Evolutionary conservation across 2,113 vertebrate species (phyloP).

Genomic region (Chamaea fasciata): DNA sequence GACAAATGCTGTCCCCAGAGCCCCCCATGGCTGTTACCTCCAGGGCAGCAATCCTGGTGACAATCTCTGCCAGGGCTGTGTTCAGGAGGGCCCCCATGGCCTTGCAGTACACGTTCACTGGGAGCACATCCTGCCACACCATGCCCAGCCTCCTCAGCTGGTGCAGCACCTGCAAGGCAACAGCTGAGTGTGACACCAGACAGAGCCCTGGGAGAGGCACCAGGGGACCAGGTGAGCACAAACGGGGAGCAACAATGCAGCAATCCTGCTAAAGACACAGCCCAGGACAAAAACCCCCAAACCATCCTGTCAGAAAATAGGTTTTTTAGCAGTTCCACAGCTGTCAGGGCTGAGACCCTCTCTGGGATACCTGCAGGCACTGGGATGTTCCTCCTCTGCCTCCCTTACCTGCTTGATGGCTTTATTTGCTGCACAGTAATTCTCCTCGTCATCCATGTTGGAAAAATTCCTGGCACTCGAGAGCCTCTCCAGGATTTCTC

Average conservation of each 20-base stretch:
- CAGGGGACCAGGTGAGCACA: fast-evolving
- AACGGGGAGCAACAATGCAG: background rate
- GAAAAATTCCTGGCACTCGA: conserved; percentile 90
- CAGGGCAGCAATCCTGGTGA: conserved; percentile 82
- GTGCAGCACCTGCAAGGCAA: conserved; percentile 83
- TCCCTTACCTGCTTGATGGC: conserved; percentile 83
- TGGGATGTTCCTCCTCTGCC: background rate
- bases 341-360: background rate
- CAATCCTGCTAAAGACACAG: background rate
- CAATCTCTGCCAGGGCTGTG: conserved; percentile 84
- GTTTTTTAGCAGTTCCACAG: background rate
- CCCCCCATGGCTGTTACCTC: conserved; percentile 74
- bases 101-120: conserved; percentile 91
- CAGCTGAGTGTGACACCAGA: background rate
- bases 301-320: fast-evolving
- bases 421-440: conserved; percentile 87
- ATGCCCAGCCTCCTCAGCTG: conserved; percentile 89
- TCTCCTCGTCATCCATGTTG: conserved; percentile 90
- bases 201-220: background rate
- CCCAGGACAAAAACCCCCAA: background rate
- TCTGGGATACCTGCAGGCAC: background rate
- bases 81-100: conserved; percentile 91
- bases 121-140: conserved; percentile 95
- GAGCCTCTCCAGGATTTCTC: conserved; percentile 90
- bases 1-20: background rate